Evolutionary conservation across 2,888 invertebrate genomes (phyloP).

Genomic region (Callosobruchus maculatus): DNA sequence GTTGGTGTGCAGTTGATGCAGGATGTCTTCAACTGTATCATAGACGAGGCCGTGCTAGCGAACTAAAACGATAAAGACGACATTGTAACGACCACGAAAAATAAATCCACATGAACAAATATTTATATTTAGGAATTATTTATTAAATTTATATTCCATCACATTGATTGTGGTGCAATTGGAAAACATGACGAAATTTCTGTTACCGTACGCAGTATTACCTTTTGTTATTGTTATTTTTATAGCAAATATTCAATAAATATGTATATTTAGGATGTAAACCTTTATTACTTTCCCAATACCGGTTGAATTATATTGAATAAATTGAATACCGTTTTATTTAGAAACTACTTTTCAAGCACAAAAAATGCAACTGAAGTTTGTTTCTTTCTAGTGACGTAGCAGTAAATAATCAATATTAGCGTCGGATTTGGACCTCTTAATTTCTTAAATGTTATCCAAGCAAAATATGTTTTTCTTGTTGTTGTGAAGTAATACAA

Average conservation of each 20-base stretch:
- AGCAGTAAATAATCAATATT: too few species aligned
- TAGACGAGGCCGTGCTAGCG: conserved; percentile 2
- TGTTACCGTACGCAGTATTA: background rate
- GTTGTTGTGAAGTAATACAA: too few species aligned
- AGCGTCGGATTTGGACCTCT: too few species aligned
- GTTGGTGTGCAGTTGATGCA: conserved; percentile 15
- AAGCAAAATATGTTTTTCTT: too few species aligned
- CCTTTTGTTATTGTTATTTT: background rate
- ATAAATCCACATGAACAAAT: background rate
- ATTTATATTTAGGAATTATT: background rate
- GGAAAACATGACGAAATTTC: background rate
- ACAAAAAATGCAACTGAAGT: too few species aligned
- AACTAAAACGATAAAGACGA: background rate
- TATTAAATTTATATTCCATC: background rate
- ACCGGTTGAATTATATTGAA: too few species aligned
- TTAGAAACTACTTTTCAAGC: too few species aligned
- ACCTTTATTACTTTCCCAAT: background rate
- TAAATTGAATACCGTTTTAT: too few species aligned
- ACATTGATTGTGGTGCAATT: background rate
- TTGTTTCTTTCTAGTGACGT: too few species aligned
- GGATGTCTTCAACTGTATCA: conserved; percentile 20
- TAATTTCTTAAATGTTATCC: too few species aligned
- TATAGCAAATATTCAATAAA: background rate
- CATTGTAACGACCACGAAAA: background rate
- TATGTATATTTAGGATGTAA: background rate